A percentile compares a stretch with the other conserved stretches of the same genome.
Conservation (phyloP, 2,113 vertebrate genomes). For the Trematocara stigmaticum region DNA sequence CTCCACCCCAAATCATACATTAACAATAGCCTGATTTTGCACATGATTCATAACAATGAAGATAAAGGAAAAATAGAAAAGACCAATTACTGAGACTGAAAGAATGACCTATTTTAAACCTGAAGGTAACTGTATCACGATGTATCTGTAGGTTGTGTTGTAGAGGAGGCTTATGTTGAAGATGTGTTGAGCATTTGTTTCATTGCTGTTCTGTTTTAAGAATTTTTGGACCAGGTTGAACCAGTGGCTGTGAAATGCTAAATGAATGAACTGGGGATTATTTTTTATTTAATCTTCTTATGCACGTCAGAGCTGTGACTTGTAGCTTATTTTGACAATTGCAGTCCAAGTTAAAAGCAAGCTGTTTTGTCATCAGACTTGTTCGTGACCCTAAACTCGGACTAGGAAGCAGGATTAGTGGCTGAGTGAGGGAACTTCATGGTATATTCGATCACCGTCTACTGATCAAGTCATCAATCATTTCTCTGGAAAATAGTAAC, state of each 20-base stretch:
- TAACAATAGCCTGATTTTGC: neutral
- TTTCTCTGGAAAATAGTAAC: neutral
- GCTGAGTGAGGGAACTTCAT: neutral
- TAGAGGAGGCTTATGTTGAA: neutral
- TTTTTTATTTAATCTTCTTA: neutral
- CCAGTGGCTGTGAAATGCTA: neutral
- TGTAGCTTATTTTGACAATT: neutral
- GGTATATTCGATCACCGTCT: neutral
- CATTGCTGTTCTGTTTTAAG: neutral
- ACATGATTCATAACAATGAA: neutral
- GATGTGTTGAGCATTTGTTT: neutral
- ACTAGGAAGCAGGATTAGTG: neutral
- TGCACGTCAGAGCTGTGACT: neutral
- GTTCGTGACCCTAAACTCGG: neutral
- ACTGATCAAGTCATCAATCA: neutral
- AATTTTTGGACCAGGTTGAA: neutral
- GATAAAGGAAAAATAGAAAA: neutral
- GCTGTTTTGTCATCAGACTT: neutral
- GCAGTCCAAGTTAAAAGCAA: neutral
- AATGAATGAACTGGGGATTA: neutral
- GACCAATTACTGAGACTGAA: neutral
- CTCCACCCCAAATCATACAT: neutral
- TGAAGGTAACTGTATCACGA: neutral
- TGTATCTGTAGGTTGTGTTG: neutral
- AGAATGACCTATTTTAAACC: neutral